Evolutionary conservation across 2,113 vertebrate species (phyloP).

Genomic region (Anolis carolinensis): DNA sequence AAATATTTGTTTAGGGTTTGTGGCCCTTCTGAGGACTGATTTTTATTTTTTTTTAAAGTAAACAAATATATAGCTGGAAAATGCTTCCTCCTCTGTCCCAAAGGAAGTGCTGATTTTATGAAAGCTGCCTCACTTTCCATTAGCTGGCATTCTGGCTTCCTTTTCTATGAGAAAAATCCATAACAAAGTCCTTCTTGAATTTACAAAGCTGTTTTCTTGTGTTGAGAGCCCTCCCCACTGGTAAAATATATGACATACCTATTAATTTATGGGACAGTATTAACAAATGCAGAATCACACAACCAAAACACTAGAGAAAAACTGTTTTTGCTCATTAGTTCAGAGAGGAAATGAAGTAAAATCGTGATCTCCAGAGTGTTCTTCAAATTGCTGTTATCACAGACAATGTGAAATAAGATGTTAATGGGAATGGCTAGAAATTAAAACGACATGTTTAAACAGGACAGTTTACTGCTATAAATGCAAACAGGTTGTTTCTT

Average conservation of each 20-base stretch:
- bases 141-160: background rate
- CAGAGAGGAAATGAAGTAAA: background rate
- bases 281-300: slow-evolving; percentile 11
- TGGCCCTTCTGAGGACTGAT: background rate
- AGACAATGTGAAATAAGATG: slow-evolving; percentile 66
- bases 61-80: background rate
- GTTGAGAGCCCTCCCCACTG: background rate
- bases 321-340: slow-evolving; percentile 5
- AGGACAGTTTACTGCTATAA: slow-evolving; percentile 69
- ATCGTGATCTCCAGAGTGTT: slow-evolving; percentile 39
- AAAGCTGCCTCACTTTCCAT: background rate
- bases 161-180: background rate
- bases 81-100: background rate
- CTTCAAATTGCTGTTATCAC: slow-evolving; percentile 51
- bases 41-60: background rate
- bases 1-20: background rate
- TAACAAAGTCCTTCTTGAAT: background rate
- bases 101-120: background rate
- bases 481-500: slow-evolving; percentile 74
- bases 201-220: background rate
- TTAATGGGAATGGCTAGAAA: slow-evolving; percentile 72
- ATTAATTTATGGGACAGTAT: background rate
- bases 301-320: background rate
- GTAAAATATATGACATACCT: background rate
- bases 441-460: slow-evolving; percentile 71